These are phyloP conservation scores for Macrophya alboannulata DNA, from an alignment of 2,888 invertebrate genomes.

Conservation along the genomic window DNA sequence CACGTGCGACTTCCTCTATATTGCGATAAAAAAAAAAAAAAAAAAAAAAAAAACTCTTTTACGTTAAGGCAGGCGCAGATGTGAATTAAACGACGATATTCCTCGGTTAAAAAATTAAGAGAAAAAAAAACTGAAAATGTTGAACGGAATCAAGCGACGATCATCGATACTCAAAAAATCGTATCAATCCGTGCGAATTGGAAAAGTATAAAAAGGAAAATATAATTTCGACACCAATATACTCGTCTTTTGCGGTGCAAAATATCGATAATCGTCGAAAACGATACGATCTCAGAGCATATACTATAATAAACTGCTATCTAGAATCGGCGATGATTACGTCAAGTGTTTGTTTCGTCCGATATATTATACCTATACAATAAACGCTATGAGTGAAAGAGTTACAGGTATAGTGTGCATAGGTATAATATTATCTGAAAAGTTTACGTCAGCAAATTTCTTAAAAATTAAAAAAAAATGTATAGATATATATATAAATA, in stretches of 20 bases:
- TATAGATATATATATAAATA: not conserved
- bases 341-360: constrained; percentile 44
- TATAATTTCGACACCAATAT: not conserved
- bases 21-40: too few relatives aligned
- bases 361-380: not conserved
- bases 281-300: not conserved
- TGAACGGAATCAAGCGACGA: not conserved
- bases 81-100: constrained; percentile 28
- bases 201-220: too few relatives aligned
- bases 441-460: constrained; percentile 30
- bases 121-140: not conserved
- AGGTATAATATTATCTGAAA: not conserved
- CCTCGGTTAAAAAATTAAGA: not conserved
- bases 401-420: not conserved
- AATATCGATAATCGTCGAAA: not conserved
- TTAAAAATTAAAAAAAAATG: not conserved
- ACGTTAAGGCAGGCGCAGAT: not conserved
- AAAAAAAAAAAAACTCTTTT: constrained; percentile 55
- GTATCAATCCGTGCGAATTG: too few relatives aligned
- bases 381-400: not conserved
- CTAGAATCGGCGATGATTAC: constrained; percentile 46
- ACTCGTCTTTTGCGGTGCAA: not conserved
- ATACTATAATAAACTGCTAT: not conserved
- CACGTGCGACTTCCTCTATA: constrained; percentile 64
- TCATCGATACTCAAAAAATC: too few relatives aligned